These are phyloP conservation scores for Polyodon spathula DNA, from an alignment of 2,113 vertebrate species.

Conservation along the genomic window DNA sequence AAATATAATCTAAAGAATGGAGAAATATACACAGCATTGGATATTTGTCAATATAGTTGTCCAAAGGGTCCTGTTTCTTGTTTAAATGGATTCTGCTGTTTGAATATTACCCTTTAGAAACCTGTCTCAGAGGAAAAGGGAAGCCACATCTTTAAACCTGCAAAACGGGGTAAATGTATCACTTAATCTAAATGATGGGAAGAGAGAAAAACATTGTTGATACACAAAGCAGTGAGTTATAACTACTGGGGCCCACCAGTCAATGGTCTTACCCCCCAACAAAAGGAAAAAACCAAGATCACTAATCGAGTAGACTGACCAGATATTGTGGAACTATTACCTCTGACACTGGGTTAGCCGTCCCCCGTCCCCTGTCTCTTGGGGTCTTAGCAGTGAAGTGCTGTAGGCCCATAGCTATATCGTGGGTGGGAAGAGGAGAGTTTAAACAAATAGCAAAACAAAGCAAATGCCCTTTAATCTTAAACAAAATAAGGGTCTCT, in stretches of 20 bases:
- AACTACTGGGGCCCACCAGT: constrained; percentile 14
- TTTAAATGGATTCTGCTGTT: no score
- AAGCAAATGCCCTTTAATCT: not conserved
- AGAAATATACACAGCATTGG: no score
- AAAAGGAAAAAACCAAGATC: constrained; percentile 27
- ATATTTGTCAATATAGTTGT: no score
- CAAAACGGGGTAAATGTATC: no score
- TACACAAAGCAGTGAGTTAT: constrained; percentile 13
- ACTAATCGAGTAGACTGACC: constrained; percentile 13
- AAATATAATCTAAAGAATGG: no score
- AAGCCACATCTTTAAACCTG: no score
- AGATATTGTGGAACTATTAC: constrained; percentile 20
- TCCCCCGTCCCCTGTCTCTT: constrained; percentile 6
- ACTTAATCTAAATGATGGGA: not conserved
- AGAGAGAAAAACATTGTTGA: constrained; percentile 3
- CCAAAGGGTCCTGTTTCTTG: no score
- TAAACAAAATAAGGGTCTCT: not conserved
- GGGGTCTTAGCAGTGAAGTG: constrained; percentile 18
- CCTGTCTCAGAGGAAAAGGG: no score
- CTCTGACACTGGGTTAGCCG: constrained; percentile 22
- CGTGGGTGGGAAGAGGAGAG: constrained; percentile 4
- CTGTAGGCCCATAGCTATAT: constrained; percentile 17
- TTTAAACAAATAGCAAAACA: constrained; percentile 12
- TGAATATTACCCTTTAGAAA: no score
- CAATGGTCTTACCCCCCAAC: constrained; percentile 21